A percentile compares a stretch with the other conserved stretches of the same genome.
phyloP scores from a whole-genome alignment of 2,113 vertebrate species.

The Upupa epops region DNA sequence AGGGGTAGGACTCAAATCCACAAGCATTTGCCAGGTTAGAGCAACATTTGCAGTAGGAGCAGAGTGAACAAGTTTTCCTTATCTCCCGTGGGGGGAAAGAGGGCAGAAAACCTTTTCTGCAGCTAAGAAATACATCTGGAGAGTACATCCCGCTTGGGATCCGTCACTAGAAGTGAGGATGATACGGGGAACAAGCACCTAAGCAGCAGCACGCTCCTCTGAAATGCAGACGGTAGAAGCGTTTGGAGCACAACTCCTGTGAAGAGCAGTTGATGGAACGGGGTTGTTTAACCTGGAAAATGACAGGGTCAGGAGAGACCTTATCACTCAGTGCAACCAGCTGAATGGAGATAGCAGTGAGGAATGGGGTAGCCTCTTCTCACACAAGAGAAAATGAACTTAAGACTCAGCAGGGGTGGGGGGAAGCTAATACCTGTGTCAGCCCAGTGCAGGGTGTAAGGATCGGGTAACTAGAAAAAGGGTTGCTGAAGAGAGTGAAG shows the following conservation, averaged over 20 bases:
- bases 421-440: neutral
- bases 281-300: too few relatives aligned
- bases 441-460: too few relatives aligned
- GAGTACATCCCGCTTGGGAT: rapidly evolving
- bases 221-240: neutral
- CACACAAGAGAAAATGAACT: too few relatives aligned
- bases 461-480: neutral
- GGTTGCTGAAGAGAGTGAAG: neutral
- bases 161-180: rapidly evolving
- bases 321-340: too few relatives aligned
- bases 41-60: neutral
- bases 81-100: neutral
- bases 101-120: neutral
- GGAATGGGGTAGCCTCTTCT: too few relatives aligned
- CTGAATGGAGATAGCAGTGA: too few relatives aligned
- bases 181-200: neutral
- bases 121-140: neutral
- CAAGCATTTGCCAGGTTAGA: neutral
- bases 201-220: neutral
- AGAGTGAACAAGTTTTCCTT: neutral
- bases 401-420: too few relatives aligned
- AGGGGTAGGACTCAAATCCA: neutral
- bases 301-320: too few relatives aligned
- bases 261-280: too few relatives aligned
- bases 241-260: too few relatives aligned